A percentile compares a stretch with the other conserved stretches of the same genome.
Evolutionary conservation across 2,888 invertebrate species (phyloP).

Genomic region (Lithophane semibrunnea): DNA sequence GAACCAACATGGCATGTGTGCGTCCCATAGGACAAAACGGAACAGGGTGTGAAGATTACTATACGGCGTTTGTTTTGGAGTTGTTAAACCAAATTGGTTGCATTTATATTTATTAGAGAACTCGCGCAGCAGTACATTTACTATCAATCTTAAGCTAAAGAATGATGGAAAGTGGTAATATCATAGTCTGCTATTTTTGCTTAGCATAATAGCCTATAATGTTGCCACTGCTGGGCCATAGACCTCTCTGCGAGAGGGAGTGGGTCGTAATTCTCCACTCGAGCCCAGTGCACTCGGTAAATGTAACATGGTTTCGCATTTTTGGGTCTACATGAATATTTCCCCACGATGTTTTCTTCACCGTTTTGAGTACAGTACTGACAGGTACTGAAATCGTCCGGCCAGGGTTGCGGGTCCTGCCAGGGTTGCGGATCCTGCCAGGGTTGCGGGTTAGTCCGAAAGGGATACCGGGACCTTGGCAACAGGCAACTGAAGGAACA

Average conservation of each 20-base stretch:
- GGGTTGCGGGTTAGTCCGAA: too few species aligned
- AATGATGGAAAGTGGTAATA: background rate
- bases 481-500: too few species aligned
- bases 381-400: conserved; percentile 10
- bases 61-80: conserved; percentile 10
- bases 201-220: background rate
- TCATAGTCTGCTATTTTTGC: too few species aligned
- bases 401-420: too few species aligned
- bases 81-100: conserved; percentile 5
- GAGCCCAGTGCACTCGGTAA: background rate
- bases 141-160: background rate
- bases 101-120: conserved; percentile 15
- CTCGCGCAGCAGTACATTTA: conserved; percentile 1
- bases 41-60: conserved; percentile 16
- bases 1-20: background rate
- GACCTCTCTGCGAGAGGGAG: background rate
- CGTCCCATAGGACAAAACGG: conserved; percentile 4
- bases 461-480: too few species aligned
- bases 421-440: too few species aligned
- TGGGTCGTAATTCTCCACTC: background rate
- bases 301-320: too few species aligned
- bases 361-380: background rate
- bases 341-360: background rate
- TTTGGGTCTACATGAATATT: background rate
- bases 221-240: background rate